Evolutionary conservation across 1,140 invertebrate genomes (phyloP).

Genomic region (Melipona quadrifasciata): DNA sequence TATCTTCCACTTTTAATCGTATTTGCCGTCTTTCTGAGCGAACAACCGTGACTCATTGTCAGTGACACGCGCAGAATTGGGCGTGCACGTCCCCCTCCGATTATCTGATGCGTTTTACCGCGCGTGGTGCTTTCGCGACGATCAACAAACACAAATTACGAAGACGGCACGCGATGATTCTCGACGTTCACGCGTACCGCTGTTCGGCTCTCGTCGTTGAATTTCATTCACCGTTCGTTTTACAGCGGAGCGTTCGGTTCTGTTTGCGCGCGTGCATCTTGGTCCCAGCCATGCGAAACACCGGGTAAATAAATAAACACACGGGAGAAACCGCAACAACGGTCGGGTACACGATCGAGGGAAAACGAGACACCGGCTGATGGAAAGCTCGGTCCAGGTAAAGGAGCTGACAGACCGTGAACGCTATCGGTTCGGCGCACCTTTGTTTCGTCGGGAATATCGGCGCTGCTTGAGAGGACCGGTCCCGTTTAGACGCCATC

Average conservation of each 20-base stretch:
- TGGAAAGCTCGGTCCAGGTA: conserved; percentile 34
- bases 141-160: neutral
- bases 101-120: neutral
- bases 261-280: neutral
- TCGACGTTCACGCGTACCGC: neutral
- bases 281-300: neutral
- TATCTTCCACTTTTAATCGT: conserved; percentile 7
- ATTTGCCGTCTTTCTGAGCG: conserved; percentile 1
- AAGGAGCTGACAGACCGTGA: conserved; percentile 50
- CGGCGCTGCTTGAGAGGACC: neutral
- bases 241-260: no score
- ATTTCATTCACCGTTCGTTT: neutral
- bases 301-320: conserved; percentile 55
- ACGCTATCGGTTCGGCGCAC: conserved; percentile 9
- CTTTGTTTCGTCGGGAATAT: conserved; percentile 27
- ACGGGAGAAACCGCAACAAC: conserved; percentile 18
- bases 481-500: conserved; percentile 2
- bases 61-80: neutral
- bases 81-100: neutral
- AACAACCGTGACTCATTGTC: neutral
- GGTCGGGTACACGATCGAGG: conserved; percentile 11
- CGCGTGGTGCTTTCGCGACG: neutral
- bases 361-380: conserved; percentile 44
- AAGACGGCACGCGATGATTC: neutral
- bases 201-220: neutral